Conservation (phyloP, 2,797 vertebrate genomes). For the Onychomys torridus region DNA sequence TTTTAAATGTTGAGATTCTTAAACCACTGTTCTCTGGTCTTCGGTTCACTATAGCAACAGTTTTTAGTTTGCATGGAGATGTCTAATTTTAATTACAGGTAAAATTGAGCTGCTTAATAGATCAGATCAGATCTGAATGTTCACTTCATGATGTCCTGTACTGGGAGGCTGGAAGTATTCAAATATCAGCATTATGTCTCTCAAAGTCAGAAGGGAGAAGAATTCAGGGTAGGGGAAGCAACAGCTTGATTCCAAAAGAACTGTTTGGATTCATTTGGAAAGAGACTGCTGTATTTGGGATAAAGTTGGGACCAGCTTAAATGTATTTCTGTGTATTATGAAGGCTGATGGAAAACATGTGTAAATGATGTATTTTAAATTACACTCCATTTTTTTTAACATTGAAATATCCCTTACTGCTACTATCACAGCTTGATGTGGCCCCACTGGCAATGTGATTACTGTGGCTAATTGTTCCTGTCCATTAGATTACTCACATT, state of each 20-base stretch:
- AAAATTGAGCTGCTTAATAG: slow-evolving; percentile 24
- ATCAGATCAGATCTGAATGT: not conserved
- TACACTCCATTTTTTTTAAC: slow-evolving; percentile 55
- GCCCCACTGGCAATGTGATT: slow-evolving; percentile 79
- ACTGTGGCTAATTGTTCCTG: slow-evolving; percentile 72
- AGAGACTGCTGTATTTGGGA: slow-evolving; percentile 50
- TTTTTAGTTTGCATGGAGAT: slow-evolving; percentile 43
- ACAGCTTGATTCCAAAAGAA: slow-evolving; percentile 64
- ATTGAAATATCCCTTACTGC: slow-evolving; percentile 68
- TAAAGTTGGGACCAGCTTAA: slow-evolving; percentile 64
- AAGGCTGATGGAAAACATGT: slow-evolving; percentile 55
- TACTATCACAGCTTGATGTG: slow-evolving; percentile 67
- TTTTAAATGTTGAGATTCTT: not conserved
- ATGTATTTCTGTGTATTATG: slow-evolving; percentile 54
- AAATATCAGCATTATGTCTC: not conserved
- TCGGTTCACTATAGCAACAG: slow-evolving; percentile 61
- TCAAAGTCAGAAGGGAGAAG: slow-evolving; percentile 68
- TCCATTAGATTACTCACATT: slow-evolving; percentile 78
- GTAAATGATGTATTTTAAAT: slow-evolving; percentile 68
- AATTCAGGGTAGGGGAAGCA: slow-evolving; percentile 5
- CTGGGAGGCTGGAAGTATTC: not conserved
- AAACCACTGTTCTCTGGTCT: slow-evolving; percentile 50
- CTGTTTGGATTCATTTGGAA: slow-evolving; percentile 53
- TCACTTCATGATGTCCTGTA: slow-evolving; percentile 20
- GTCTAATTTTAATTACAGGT: slow-evolving; percentile 51